phyloP scores from a whole-genome alignment of 2,888 invertebrate genomes.

The Diaphora mendica region DNA sequence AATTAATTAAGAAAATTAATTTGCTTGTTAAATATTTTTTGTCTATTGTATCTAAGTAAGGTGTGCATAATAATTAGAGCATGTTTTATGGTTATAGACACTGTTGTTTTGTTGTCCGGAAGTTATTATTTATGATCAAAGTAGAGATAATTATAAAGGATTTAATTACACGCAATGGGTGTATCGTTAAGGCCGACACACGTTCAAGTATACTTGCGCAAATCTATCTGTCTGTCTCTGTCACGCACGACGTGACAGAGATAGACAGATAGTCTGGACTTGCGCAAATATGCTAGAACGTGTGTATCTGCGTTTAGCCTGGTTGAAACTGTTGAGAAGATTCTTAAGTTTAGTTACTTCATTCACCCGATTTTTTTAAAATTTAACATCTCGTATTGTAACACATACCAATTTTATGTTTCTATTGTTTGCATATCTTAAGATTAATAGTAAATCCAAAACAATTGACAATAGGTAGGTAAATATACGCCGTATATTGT shows the following conservation, averaged over 20 bases:
- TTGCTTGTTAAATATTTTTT: slow-evolving; percentile 25
- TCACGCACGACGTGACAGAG: no score
- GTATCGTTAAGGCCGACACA: no score
- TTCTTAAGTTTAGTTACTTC: background rate
- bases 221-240: no score
- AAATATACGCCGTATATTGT: no score
- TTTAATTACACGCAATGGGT: background rate
- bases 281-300: no score
- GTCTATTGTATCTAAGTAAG: slow-evolving; percentile 21
- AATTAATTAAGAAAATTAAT: slow-evolving; percentile 35
- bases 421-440: background rate
- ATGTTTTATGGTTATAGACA: slow-evolving; percentile 13
- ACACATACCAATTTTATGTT: background rate
- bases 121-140: slow-evolving; percentile 17
- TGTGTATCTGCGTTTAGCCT: no score
- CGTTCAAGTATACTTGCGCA: no score
- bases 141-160: background rate
- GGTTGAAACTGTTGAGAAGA: background rate
- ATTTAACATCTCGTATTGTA: background rate
- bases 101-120: background rate
- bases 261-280: no score
- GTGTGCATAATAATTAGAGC: slow-evolving; percentile 25
- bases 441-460: no score
- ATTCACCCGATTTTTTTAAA: background rate
- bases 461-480: no score